These are phyloP conservation scores for Homarus gammarus DNA, from an alignment of 2,888 invertebrate genomes.

Conservation along the genomic window DNA sequence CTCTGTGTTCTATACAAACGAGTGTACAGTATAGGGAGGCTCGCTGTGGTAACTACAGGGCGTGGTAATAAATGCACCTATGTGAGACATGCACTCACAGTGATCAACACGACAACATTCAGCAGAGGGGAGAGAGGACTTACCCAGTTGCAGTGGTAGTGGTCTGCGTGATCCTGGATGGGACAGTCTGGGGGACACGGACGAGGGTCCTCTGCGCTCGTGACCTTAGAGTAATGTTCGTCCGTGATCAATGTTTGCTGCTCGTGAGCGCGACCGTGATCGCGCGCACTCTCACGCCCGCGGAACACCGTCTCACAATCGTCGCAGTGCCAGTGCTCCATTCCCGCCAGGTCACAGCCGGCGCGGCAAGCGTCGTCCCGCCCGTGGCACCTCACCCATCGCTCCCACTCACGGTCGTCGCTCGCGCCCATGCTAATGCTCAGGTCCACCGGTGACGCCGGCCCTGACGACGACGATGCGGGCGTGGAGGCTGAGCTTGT, in stretches of 20 bases:
- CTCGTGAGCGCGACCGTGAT: conserved; percentile 93
- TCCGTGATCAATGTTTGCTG: conserved; percentile 91
- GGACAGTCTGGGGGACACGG: conserved; percentile 84
- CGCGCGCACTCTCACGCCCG: conserved; percentile 85
- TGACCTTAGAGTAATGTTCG: conserved; percentile 85
- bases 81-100: background rate
- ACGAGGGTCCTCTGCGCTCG: conserved; percentile 82
- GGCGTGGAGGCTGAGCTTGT: conserved; percentile 72
- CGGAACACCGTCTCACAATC: conserved; percentile 87
- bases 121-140: conserved; percentile 77
- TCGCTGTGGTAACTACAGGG: too few species aligned
- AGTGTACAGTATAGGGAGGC: too few species aligned
- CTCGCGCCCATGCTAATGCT: conserved; percentile 43
- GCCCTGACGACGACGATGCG: conserved; percentile 71
- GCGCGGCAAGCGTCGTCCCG: conserved; percentile 77
- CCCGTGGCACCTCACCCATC: conserved; percentile 78
- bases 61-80: too few species aligned
- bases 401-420: conserved; percentile 78
- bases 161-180: conserved; percentile 87
- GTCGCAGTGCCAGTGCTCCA: conserved; percentile 93
- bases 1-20: too few species aligned
- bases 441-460: conserved; percentile 73
- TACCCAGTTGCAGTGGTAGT: conserved; percentile 94
- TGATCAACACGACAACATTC: background rate
- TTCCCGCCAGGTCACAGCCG: conserved; percentile 84